A percentile compares a stretch with the other conserved stretches of the same genome.
Evolutionary conservation across 2,888 invertebrate genomes (phyloP).

Genomic region (Steinernema hermaphroditum): DNA sequence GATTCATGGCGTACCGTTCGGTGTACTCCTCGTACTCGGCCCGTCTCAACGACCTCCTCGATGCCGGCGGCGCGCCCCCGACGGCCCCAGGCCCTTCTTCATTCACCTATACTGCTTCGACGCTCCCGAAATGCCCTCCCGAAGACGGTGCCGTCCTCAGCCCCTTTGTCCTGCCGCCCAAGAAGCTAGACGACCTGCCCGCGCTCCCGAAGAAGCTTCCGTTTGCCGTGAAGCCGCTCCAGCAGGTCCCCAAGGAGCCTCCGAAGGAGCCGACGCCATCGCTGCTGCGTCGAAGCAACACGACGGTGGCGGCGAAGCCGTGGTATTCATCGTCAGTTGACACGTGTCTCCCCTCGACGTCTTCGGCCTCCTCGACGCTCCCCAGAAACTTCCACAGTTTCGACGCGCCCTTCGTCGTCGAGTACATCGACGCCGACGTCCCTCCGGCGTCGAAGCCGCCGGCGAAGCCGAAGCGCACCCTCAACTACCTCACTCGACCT

Average conservation of each 20-base stretch:
- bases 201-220: slow-evolving; percentile 37
- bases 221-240: slow-evolving; percentile 51
- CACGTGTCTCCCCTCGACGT: slow-evolving; percentile 32
- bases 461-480: slow-evolving; percentile 17
- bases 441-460: not conserved
- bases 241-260: slow-evolving; percentile 19
- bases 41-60: slow-evolving; percentile 24
- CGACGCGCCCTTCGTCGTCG: not conserved
- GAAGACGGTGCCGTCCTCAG: not conserved
- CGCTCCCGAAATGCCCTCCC: slow-evolving; percentile 1
- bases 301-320: slow-evolving; percentile 33
- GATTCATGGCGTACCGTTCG: slow-evolving; percentile 24
- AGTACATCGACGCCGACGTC: slow-evolving; percentile 28
- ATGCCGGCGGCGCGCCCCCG: slow-evolving; percentile 6
- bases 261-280: too few species aligned
- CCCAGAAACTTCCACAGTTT: slow-evolving; percentile 43
- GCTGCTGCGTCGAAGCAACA: slow-evolving; percentile 8
- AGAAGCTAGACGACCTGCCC: slow-evolving; percentile 25
- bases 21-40: slow-evolving; percentile 23
- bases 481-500: slow-evolving; percentile 7
- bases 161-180: not conserved
- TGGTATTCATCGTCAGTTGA: slow-evolving; percentile 48
- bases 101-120: not conserved
- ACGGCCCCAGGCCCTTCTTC: too few species aligned
- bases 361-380: slow-evolving; percentile 38